These are phyloP conservation scores for Pomatostomus ruficeps DNA, from an alignment of 2,113 vertebrate species.

Conservation along the genomic window DNA sequence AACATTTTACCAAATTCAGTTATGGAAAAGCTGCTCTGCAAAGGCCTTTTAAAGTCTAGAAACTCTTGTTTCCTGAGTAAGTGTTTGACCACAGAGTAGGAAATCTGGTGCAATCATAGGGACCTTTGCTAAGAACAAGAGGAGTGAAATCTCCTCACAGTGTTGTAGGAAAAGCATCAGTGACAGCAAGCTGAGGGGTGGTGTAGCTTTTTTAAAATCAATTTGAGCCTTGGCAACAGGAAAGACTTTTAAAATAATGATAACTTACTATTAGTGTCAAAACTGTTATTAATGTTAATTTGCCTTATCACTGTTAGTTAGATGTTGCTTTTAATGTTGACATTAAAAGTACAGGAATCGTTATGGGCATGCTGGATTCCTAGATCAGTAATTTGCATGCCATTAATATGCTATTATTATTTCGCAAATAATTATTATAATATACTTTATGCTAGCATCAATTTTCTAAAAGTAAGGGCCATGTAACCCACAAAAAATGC, in stretches of 20 bases:
- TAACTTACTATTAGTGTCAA: conserved; percentile 76
- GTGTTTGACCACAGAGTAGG: background rate
- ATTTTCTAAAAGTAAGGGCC: conserved; percentile 52
- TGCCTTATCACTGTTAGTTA: conserved; percentile 70
- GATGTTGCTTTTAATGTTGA: conserved; percentile 75
- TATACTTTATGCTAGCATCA: conserved; percentile 38
- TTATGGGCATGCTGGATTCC: conserved; percentile 62
- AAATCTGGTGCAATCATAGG: background rate
- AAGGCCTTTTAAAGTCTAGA: background rate
- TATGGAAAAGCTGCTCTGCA: background rate
- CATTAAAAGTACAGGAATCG: conserved; percentile 69
- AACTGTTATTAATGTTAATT: conserved; percentile 75
- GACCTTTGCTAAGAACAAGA: background rate
- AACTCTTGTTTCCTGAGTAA: background rate
- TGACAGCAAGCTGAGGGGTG: conserved; percentile 41
- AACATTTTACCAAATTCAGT: background rate
- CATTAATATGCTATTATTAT: conserved; percentile 76
- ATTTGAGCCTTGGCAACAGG: conserved; percentile 56
- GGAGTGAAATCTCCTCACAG: conserved; percentile 3
- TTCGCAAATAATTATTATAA: conserved; percentile 68
- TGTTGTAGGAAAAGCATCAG: conserved; percentile 1
- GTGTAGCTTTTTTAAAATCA: conserved; percentile 16
- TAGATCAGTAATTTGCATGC: conserved; percentile 71
- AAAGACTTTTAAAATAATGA: conserved; percentile 60
- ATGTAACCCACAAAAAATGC: background rate